Evolutionary conservation across 2,888 invertebrate species (phyloP).

Genomic region (Dynastes grantii): DNA sequence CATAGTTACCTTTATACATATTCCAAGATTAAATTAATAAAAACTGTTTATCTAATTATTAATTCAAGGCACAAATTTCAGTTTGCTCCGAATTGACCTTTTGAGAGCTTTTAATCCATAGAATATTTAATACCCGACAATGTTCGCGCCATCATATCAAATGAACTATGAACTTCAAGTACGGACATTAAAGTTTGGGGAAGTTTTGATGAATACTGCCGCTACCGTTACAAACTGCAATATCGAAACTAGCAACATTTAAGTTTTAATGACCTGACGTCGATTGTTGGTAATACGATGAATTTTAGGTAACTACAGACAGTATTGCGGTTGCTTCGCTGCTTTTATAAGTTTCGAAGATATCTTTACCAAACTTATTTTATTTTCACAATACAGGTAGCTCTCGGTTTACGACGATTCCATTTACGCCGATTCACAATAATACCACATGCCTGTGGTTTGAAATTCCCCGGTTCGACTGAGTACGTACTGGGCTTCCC

Average conservation of each 20-base stretch:
- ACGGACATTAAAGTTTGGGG: conserved; percentile 19
- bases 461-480: too few relatives aligned
- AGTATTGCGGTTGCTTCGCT: not conserved
- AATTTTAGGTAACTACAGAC: not conserved
- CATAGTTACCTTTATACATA: not conserved
- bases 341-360: too few relatives aligned
- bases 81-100: conserved; percentile 8
- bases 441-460: too few relatives aligned
- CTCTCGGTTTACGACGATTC: too few relatives aligned
- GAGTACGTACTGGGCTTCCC: too few relatives aligned
- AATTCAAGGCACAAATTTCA: not conserved
- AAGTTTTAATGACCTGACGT: conserved; percentile 34
- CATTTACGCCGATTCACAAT: too few relatives aligned
- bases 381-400: too few relatives aligned
- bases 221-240: conserved; percentile 34
- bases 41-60: conserved; percentile 27
- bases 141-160: conserved; percentile 30
- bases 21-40: not conserved
- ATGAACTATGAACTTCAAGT: conserved; percentile 29
- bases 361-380: too few relatives aligned
- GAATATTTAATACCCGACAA: conserved; percentile 16
- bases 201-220: conserved; percentile 39
- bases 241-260: conserved; percentile 17
- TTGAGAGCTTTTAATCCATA: not conserved
- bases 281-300: conserved; percentile 15